Conservation (phyloP, 2,888 invertebrate genomes). For the Nebria salina region DNA sequence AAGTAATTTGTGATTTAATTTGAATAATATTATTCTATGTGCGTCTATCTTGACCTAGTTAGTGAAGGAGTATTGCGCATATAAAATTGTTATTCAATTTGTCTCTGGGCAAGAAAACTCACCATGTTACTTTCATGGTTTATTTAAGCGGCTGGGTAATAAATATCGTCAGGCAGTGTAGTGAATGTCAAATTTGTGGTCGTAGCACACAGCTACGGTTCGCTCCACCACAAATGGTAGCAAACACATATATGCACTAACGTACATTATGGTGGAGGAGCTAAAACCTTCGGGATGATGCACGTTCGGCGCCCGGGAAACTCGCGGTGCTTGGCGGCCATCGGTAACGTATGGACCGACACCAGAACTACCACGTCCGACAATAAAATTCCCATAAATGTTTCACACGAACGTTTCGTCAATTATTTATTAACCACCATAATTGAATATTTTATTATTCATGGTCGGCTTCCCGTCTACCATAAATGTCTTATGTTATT, state of each 20-base stretch:
- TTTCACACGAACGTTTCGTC: slow-evolving; percentile 49
- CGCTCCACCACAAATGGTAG: slow-evolving; percentile 15
- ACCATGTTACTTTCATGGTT: slow-evolving; percentile 47
- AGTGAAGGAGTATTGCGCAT: slow-evolving; percentile 20
- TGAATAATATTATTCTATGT: too few species aligned
- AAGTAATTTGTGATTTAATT: too few species aligned
- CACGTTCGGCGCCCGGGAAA: slow-evolving; percentile 20
- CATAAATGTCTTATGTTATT: slow-evolving; percentile 32
- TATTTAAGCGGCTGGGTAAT: slow-evolving; percentile 48
- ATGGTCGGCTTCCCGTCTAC: slow-evolving; percentile 44
- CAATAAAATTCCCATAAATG: slow-evolving; percentile 53
- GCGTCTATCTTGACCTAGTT: not conserved
- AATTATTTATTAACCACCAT: slow-evolving; percentile 55
- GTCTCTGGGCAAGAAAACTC: slow-evolving; percentile 26
- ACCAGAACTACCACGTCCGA: slow-evolving; percentile 23
- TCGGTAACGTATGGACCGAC: slow-evolving; percentile 15
- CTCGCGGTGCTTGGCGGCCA: slow-evolving; percentile 15
- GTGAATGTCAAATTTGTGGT: slow-evolving; percentile 51
- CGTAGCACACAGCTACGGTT: slow-evolving; percentile 19
- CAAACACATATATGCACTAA: slow-evolving; percentile 3
- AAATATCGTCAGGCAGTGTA: slow-evolving; percentile 47
- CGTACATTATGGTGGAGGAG: slow-evolving; percentile 18
- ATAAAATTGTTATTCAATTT: slow-evolving; percentile 42
- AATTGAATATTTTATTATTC: slow-evolving; percentile 57
- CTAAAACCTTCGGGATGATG: not conserved